Percentiles rank a stretch among this genome's conserved stretches.
These are phyloP conservation scores for Eilema sororculum DNA, from an alignment of 2,888 invertebrate genomes.

Conservation along the genomic window DNA sequence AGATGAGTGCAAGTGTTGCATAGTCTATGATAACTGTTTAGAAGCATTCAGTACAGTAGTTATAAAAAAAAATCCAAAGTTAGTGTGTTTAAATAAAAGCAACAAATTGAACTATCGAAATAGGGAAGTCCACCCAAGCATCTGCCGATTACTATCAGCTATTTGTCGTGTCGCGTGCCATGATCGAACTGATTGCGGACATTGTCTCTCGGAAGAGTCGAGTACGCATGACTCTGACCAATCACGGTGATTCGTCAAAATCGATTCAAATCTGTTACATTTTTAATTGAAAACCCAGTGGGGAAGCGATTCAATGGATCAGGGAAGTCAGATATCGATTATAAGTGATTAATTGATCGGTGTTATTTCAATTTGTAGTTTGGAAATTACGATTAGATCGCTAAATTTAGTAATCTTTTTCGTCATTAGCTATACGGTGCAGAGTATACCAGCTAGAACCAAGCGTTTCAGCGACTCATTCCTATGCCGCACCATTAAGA, in stretches of 20 bases:
- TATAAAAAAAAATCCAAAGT: neutral
- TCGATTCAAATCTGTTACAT: slow-evolving; percentile 71
- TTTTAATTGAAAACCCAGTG: slow-evolving; percentile 71
- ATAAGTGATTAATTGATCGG: slow-evolving; percentile 67
- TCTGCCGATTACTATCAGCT: slow-evolving; percentile 74
- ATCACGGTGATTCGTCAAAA: slow-evolving; percentile 79
- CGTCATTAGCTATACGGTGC: too few relatives aligned
- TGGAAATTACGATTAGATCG: neutral
- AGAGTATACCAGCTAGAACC: too few relatives aligned
- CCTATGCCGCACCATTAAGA: too few relatives aligned
- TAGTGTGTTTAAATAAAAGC: slow-evolving; percentile 16
- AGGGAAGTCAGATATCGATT: slow-evolving; percentile 67
- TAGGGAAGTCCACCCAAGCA: slow-evolving; percentile 56
- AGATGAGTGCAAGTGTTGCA: neutral
- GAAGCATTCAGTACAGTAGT: neutral
- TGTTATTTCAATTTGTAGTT: slow-evolving; percentile 48
- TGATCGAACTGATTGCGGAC: slow-evolving; percentile 63
- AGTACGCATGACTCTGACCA: slow-evolving; percentile 39
- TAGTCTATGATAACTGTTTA: neutral
- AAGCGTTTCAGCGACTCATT: too few relatives aligned
- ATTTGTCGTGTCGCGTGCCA: slow-evolving; percentile 76
- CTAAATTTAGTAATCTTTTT: neutral
- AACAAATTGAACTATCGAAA: slow-evolving; percentile 39
- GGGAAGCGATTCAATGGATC: slow-evolving; percentile 51
- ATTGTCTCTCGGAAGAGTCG: slow-evolving; percentile 69